These are phyloP conservation scores for Drosophila murphyi DNA, from an alignment of 1,140 invertebrate species.

Conservation along the genomic window DNA sequence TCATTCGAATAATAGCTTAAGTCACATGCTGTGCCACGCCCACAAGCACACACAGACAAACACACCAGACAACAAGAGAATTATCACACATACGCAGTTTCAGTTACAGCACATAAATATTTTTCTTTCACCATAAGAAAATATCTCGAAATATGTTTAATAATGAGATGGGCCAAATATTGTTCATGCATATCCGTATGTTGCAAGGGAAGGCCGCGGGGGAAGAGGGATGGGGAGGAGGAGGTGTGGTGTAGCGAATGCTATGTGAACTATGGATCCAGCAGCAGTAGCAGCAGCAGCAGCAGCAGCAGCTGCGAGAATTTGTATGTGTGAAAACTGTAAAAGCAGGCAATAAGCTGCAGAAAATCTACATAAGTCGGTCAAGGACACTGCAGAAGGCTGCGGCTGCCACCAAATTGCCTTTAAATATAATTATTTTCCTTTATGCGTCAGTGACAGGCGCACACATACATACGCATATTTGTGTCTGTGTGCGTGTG, in stretches of 20 bases:
- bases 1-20: conserved; percentile 61
- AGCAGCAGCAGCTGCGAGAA: conserved; percentile 23
- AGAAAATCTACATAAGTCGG: conserved; percentile 77
- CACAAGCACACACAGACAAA: conserved; percentile 46
- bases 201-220: background rate
- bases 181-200: conserved; percentile 45
- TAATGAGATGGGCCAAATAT: conserved; percentile 72
- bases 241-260: background rate
- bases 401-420: conserved; percentile 78
- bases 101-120: conserved; percentile 56
- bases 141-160: conserved; percentile 78
- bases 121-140: conserved; percentile 70
- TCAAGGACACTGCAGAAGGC: conserved; percentile 79
- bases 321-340: conserved; percentile 50
- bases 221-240: background rate
- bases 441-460: conserved; percentile 75
- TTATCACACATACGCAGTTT: conserved; percentile 73
- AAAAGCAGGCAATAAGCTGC: conserved; percentile 65
- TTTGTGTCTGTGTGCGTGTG: background rate
- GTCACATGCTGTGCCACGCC: conserved; percentile 76
- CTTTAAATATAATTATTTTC: conserved; percentile 83
- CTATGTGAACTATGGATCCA: conserved; percentile 10
- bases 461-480: conserved; percentile 26
- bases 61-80: conserved; percentile 43
- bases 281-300: conserved; percentile 10